These are phyloP conservation scores for Paracentrotus lividus DNA, from an alignment of 53 echinoderm and acorn worm species.

Conservation along the genomic window DNA sequence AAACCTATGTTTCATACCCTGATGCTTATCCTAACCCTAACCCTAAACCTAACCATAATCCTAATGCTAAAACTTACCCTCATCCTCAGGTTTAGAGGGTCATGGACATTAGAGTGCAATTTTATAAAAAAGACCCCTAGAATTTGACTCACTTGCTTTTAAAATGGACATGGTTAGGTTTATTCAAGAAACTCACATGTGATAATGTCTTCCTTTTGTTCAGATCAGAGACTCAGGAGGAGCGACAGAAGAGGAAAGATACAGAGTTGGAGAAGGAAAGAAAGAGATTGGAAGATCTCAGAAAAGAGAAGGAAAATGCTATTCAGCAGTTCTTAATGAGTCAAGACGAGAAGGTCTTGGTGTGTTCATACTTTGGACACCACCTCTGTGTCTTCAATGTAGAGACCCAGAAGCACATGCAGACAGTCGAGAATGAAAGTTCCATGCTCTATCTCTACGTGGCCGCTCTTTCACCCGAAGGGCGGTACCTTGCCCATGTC, in stretches of 20 bases:
- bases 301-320: conserved; percentile 95
- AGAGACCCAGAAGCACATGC: conserved; percentile 79
- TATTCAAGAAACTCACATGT: too few relatives aligned
- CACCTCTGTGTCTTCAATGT: conserved; percentile 95
- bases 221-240: conserved; percentile 86
- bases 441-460: conserved; percentile 94
- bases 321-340: conserved; percentile 93
- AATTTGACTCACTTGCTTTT: too few relatives aligned
- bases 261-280: conserved; percentile 86
- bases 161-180: too few relatives aligned
- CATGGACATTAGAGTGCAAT: too few relatives aligned
- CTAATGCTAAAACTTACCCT: too few relatives aligned
- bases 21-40: too few relatives aligned
- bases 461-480: conserved; percentile 81
- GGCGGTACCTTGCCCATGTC: conserved; percentile 83
- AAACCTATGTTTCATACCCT: too few relatives aligned
- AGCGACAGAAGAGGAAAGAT: conserved; percentile 79
- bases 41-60: too few relatives aligned
- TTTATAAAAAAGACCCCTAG: too few relatives aligned
- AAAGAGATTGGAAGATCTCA: conserved; percentile 85
- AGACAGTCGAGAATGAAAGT: conserved; percentile 85
- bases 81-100: too few relatives aligned
- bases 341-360: conserved; percentile 84
- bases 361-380: conserved; percentile 94
- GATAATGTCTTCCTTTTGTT: neutral